Conservation (phyloP, 1,140 invertebrate species). For the Acromyrmex heyeri region DNA sequence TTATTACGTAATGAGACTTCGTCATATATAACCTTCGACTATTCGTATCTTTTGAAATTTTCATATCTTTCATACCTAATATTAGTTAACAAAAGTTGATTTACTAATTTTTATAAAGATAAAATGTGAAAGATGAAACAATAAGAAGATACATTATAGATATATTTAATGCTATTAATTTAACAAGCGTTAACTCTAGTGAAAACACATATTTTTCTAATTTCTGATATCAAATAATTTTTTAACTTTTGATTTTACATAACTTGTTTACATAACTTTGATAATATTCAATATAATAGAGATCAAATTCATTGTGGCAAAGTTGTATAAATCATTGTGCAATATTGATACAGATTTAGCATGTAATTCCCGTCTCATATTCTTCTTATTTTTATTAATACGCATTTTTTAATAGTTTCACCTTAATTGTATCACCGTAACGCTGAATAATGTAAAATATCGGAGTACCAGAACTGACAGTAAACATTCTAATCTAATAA, state of each 20-base stretch:
- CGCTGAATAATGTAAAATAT: not conserved
- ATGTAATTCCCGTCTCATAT: not conserved
- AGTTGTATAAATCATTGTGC: not conserved
- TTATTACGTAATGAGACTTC: slow-evolving; percentile 45
- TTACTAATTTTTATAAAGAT: slow-evolving; percentile 12
- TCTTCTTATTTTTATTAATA: not conserved
- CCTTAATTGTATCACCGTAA: not conserved
- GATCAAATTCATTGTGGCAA: not conserved
- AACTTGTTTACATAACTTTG: not conserved
- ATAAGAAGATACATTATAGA: not conserved
- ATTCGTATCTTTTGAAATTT: slow-evolving; percentile 12
- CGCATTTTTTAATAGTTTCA: not conserved
- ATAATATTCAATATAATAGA: not conserved
- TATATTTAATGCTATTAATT: not conserved
- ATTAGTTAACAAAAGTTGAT: not conserved
- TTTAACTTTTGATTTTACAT: not conserved
- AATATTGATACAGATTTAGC: not conserved
- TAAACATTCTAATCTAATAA: slow-evolving; percentile 4
- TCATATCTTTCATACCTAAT: not conserved
- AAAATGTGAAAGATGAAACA: not conserved
- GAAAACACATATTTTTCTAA: not conserved
- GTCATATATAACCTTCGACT: slow-evolving; percentile 35
- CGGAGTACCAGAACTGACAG: not conserved
- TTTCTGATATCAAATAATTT: not conserved
- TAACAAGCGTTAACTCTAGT: not conserved